These are phyloP conservation scores for Bombycilla garrulus DNA, from an alignment of 2,113 vertebrate species.

Conservation along the genomic window DNA sequence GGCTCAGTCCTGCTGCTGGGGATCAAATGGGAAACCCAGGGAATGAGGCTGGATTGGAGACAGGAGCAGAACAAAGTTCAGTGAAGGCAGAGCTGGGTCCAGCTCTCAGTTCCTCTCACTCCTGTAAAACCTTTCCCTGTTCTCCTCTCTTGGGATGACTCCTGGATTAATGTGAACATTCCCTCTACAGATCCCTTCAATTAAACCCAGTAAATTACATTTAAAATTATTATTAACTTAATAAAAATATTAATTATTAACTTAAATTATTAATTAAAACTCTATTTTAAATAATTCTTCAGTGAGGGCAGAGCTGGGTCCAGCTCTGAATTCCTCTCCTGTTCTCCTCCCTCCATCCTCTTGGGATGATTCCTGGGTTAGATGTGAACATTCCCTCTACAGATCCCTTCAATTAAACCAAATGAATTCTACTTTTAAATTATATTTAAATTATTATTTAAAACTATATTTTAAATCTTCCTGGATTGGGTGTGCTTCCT, in stretches of 20 bases:
- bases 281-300: neutral
- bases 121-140: neutral
- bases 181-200: neutral
- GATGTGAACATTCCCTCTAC: neutral
- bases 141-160: neutral
- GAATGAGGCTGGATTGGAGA: neutral
- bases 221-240: fast-evolving
- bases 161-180: neutral
- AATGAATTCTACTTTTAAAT: neutral
- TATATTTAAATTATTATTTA: neutral
- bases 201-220: neutral
- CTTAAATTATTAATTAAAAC: neutral
- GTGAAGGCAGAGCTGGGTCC: neutral
- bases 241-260: too few relatives aligned
- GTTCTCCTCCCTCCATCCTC: neutral
- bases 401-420: neutral
- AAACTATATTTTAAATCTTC: neutral
- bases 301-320: neutral
- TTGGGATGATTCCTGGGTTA: neutral
- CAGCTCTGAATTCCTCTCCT: neutral
- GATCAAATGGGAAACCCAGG: fast-evolving
- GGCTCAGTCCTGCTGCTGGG: neutral
- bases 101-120: neutral
- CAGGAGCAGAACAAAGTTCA: neutral
- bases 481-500: neutral